Evolutionary conservation across 2,797 vertebrate species (phyloP).

Genomic region (Tenualosa thibaudeaui): DNA sequence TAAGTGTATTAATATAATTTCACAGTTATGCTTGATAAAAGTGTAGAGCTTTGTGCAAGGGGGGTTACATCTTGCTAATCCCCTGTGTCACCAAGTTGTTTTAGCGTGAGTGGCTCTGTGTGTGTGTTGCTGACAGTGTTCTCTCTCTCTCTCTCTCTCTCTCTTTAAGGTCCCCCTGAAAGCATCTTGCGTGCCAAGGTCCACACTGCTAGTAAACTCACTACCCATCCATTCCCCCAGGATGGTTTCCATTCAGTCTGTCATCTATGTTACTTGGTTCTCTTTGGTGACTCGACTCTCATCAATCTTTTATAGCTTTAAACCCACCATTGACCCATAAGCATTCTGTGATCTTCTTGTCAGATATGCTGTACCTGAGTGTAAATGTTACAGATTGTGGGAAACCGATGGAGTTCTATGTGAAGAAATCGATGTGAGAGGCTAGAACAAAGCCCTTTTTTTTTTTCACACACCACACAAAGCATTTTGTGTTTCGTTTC

Average conservation of each 20-base stretch:
- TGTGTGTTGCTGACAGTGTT: background rate
- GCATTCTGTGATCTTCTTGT: slow-evolving; percentile 11
- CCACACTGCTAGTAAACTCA: slow-evolving; percentile 38
- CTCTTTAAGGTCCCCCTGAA: slow-evolving; percentile 48
- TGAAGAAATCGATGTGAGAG: background rate
- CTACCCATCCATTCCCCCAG: background rate
- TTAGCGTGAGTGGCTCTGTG: background rate
- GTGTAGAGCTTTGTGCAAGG: background rate
- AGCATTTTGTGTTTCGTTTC: background rate
- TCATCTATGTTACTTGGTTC: slow-evolving; percentile 38
- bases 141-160: slow-evolving; percentile 34
- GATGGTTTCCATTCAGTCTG: background rate
- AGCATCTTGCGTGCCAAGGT: slow-evolving; percentile 46
- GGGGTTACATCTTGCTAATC: slow-evolving; percentile 14
- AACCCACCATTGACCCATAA: slow-evolving; percentile 12
- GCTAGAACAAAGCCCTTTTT: background rate
- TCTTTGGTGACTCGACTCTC: slow-evolving; percentile 33
- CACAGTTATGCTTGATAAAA: slow-evolving; percentile 48
- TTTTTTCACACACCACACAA: slow-evolving; percentile 3
- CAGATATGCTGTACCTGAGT: background rate
- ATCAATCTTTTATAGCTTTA: slow-evolving; percentile 36
- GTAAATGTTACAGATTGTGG: slow-evolving; percentile 19
- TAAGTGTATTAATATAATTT: slow-evolving; percentile 50
- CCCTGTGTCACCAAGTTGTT: slow-evolving; percentile 20
- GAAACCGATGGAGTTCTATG: background rate